Percentiles rank a stretch among this genome's conserved stretches.
phyloP scores from a whole-genome alignment of 2,113 vertebrate genomes.

The Peromyscus californicus region DNA sequence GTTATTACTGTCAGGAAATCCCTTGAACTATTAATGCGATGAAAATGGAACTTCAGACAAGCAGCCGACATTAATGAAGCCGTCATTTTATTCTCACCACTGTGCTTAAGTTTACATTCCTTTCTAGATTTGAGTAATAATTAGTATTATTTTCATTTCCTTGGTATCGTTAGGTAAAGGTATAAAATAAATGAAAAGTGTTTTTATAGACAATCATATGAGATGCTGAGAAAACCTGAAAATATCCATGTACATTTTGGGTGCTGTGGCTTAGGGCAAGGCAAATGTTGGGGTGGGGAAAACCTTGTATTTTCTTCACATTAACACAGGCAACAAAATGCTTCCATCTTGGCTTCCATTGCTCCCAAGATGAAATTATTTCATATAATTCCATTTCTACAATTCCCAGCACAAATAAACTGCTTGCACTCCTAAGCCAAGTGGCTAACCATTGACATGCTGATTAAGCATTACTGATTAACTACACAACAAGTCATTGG shows the following conservation, averaged over 20 bases:
- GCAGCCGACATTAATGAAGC: conserved; percentile 34
- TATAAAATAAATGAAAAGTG: conserved; percentile 44
- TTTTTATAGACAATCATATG: conserved; percentile 38
- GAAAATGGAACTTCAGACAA: conserved; percentile 61
- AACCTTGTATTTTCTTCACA: conserved; percentile 2
- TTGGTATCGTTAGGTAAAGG: conserved; percentile 40
- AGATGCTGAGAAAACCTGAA: conserved; percentile 41
- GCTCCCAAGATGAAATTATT: conserved; percentile 68
- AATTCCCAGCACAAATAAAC: conserved; percentile 63
- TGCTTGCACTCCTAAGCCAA: conserved; percentile 55
- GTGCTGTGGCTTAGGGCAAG: neutral
- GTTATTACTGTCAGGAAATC: conserved; percentile 51
- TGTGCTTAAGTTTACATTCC: neutral
- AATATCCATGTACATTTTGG: neutral
- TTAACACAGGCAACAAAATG: conserved; percentile 17
- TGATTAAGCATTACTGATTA: conserved; percentile 76
- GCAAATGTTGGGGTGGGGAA: neutral
- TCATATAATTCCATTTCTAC: conserved; percentile 58
- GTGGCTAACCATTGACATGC: conserved; percentile 54
- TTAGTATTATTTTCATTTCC: conserved; percentile 44
- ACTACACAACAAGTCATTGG: conserved; percentile 75
- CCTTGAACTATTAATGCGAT: conserved; percentile 33
- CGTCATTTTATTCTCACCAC: neutral
- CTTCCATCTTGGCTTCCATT: conserved; percentile 38
- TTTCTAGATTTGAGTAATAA: conserved; percentile 4